phyloP scores from a whole-genome alignment of 2,888 invertebrate species.

The Parthenolecanium corni region DNA sequence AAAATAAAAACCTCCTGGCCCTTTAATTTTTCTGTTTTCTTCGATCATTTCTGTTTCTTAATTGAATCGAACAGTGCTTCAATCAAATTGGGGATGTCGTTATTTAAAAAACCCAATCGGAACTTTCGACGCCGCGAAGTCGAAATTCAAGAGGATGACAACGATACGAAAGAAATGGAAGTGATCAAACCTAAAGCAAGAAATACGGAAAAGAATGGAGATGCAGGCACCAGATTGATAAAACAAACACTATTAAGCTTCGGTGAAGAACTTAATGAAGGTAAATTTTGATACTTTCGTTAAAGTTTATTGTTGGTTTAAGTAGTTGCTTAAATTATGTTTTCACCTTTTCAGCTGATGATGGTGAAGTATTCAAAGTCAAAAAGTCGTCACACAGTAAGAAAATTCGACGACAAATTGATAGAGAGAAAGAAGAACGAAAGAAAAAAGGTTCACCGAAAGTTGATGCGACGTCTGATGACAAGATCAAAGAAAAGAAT shows the following conservation, averaged over 20 bases:
- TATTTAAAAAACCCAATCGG: conserved; percentile 74
- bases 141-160: conserved; percentile 25
- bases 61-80: no score
- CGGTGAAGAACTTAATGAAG: conserved; percentile 53
- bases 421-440: conserved; percentile 49
- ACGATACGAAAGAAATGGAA: conserved; percentile 27
- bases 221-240: conserved; percentile 46
- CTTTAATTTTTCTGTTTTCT: no score
- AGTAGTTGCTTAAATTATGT: no score
- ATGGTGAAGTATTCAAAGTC: conserved; percentile 83
- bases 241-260: conserved; percentile 58
- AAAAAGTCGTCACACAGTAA: conserved; percentile 92
- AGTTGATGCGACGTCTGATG: conserved; percentile 36
- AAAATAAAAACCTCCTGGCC: no score
- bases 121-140: conserved; percentile 48
- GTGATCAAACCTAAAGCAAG: neutral
- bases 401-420: conserved; percentile 69
- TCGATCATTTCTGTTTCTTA: no score
- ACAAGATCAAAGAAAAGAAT: conserved; percentile 40
- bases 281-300: conserved; percentile 40
- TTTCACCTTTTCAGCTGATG: conserved; percentile 51
- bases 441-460: conserved; percentile 47
- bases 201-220: conserved; percentile 37
- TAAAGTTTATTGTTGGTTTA: neutral
- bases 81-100: no score